Evolutionary conservation across 2,888 invertebrate genomes (phyloP).

Genomic region (Synergus umbraculus): DNA sequence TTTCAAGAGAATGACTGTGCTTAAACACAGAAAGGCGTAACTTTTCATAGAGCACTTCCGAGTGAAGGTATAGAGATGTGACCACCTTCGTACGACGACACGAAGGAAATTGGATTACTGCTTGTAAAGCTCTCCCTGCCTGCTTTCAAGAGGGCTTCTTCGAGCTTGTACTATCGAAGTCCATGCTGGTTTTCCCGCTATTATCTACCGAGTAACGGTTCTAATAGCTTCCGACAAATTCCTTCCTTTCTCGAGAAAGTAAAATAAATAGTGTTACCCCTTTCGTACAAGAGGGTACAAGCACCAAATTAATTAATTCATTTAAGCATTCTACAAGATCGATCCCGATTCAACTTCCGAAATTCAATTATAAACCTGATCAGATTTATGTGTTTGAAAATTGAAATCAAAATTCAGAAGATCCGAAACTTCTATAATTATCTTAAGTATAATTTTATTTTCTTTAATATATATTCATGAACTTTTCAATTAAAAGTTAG

Average conservation of each 20-base stretch:
- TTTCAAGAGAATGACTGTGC: background rate
- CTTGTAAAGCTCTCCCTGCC: constrained; percentile 40
- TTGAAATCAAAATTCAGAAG: no score
- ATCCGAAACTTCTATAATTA: background rate
- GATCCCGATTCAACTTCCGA: background rate
- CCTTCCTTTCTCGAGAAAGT: constrained; percentile 37
- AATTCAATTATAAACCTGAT: background rate
- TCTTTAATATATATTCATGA: background rate
- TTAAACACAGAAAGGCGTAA: background rate
- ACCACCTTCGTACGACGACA: constrained; percentile 23
- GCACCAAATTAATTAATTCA: background rate
- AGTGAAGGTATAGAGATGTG: background rate
- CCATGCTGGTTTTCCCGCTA: background rate
- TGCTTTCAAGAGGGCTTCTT: constrained; percentile 25
- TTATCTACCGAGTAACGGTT: constrained; percentile 35
- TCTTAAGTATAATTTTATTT: background rate
- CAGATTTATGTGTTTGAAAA: no score
- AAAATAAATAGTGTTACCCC: background rate
- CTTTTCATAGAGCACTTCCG: background rate
- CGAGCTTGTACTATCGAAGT: constrained; percentile 34
- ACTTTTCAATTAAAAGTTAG: no score
- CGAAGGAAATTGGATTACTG: constrained; percentile 48
- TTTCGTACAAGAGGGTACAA: background rate
- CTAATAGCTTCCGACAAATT: constrained; percentile 48
- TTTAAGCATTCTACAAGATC: background rate